Percentiles rank a stretch among this genome's conserved stretches.
Evolutionary conservation across 2,797 vertebrate genomes (phyloP).

Genomic region (Arremon brunneinucha): DNA sequence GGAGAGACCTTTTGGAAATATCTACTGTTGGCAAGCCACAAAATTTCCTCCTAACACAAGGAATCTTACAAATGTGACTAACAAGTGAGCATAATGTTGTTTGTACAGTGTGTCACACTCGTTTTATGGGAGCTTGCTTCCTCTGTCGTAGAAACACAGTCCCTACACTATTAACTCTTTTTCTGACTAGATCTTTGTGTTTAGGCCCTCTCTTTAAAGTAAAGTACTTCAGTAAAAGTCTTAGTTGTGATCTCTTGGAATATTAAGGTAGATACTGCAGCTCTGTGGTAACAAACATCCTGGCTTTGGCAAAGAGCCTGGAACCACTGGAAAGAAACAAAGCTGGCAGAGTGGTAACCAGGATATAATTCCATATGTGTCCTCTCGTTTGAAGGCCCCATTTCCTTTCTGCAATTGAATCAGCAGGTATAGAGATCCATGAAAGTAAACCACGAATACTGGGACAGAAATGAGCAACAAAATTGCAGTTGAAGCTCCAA

Average conservation of each 20-base stretch:
- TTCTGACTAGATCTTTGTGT: neutral
- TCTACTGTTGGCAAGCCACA: conserved; percentile 16
- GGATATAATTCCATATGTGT: fast-evolving
- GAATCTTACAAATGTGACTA: conserved; percentile 48
- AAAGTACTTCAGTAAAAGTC: neutral
- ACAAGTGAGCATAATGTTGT: neutral
- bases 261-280: neutral
- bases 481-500: neutral
- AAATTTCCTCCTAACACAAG: neutral
- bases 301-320: neutral
- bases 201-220: neutral
- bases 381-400: neutral
- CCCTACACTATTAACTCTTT: neutral
- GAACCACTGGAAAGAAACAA: neutral
- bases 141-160: neutral
- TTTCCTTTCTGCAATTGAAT: neutral
- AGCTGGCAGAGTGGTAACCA: neutral
- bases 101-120: neutral
- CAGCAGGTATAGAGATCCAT: neutral
- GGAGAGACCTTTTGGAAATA: conserved; percentile 33
- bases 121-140: neutral
- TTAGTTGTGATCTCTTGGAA: neutral
- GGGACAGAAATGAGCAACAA: neutral
- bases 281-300: neutral
- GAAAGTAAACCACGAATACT: neutral